phyloP scores from a whole-genome alignment of 2,797 vertebrate species.

The Enteromius trimaculatus region DNA sequence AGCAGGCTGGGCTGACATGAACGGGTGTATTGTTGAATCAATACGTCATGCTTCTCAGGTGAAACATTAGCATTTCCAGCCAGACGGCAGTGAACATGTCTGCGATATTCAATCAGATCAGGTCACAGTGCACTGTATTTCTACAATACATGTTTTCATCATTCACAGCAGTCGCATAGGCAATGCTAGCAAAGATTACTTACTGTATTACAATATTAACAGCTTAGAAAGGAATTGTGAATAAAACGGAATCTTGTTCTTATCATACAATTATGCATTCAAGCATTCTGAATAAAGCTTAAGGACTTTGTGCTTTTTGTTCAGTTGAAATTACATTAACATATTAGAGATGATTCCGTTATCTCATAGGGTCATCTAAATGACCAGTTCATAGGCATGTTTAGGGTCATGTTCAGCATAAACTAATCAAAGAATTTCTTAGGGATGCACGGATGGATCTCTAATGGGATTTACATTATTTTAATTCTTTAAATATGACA shows the following conservation, averaged over 20 bases:
- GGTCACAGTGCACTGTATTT: background rate
- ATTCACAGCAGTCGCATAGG: background rate
- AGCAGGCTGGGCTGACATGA: background rate
- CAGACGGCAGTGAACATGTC: background rate
- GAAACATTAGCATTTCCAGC: conserved; percentile 23
- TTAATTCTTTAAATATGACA: background rate
- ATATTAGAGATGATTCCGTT: no score
- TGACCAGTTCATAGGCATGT: background rate
- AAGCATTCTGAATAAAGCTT: background rate
- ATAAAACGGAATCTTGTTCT: background rate
- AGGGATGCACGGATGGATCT: background rate
- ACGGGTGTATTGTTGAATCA: background rate
- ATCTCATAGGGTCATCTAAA: background rate
- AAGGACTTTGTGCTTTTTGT: no score
- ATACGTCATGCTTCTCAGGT: conserved; percentile 12
- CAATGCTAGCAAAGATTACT: background rate
- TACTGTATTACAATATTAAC: background rate
- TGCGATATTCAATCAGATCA: background rate
- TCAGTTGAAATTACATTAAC: background rate
- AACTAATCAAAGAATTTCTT: background rate
- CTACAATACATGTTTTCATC: background rate
- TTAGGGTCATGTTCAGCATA: background rate
- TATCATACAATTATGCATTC: background rate
- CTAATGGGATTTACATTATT: background rate
- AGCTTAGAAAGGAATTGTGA: background rate